Conservation (phyloP, 35 echinoderm and acorn worm species). For the Stichopus chloronotus region DNA sequence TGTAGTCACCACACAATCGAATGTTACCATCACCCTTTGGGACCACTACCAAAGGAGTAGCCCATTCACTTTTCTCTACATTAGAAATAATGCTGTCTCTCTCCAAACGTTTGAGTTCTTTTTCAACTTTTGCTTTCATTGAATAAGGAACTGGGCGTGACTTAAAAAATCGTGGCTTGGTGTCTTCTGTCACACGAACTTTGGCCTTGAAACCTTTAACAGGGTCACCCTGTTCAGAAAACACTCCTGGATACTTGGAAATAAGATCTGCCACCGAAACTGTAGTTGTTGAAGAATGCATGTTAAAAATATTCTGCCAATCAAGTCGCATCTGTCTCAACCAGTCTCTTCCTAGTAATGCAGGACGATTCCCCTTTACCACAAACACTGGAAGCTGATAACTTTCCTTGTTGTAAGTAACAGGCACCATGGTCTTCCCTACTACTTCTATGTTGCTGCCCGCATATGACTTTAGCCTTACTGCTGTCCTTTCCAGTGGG, state of each 20-base stretch:
- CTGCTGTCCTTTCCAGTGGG: background rate
- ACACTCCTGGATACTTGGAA: background rate
- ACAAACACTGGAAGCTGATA: slow-evolving; percentile 1
- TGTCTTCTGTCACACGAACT: slow-evolving; percentile 39
- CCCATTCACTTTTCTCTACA: slow-evolving; percentile 49
- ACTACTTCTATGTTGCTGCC: background rate
- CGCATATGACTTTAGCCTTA: slow-evolving; percentile 1
- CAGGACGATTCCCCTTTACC: background rate
- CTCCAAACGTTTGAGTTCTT: slow-evolving; percentile 45
- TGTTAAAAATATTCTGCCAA: slow-evolving; percentile 12
- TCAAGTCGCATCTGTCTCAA: background rate
- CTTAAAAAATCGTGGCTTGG: slow-evolving; percentile 58
- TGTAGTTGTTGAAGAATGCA: background rate
- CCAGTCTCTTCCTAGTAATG: slow-evolving; percentile 14
- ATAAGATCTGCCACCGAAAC: background rate
- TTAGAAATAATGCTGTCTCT: background rate
- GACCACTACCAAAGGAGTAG: slow-evolving; percentile 44
- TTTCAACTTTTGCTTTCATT: slow-evolving; percentile 51
- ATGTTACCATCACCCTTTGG: slow-evolving; percentile 56
- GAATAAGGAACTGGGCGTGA: slow-evolving; percentile 65
- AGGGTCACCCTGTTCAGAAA: background rate
- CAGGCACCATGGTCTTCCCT: background rate
- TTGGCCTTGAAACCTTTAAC: slow-evolving; percentile 43
- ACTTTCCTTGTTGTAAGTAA: background rate
- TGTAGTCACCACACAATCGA: slow-evolving; percentile 68